phyloP scores from a whole-genome alignment of 2,113 vertebrate genomes.

The Protomyctophum bolini region DNA sequence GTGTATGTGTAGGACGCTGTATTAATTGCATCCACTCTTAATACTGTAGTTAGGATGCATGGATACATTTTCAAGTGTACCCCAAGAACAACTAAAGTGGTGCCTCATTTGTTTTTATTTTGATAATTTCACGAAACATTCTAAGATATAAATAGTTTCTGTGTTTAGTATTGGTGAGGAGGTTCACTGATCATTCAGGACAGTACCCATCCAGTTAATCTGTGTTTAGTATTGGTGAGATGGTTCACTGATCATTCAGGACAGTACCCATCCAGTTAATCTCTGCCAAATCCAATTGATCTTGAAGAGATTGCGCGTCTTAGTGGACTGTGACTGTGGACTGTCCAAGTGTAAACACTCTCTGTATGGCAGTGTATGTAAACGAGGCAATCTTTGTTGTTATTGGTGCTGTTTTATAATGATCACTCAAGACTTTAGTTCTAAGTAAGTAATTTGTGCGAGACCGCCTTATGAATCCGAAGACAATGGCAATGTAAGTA shows the following conservation, averaged over 20 bases:
- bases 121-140: slow-evolving; percentile 6
- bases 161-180: slow-evolving; percentile 12
- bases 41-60: too few relatives aligned
- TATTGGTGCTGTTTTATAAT: slow-evolving; percentile 45
- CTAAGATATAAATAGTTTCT: neutral
- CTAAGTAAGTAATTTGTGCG: slow-evolving; percentile 31
- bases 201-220: slow-evolving; percentile 67
- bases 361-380: slow-evolving; percentile 47
- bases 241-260: slow-evolving; percentile 33
- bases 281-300: slow-evolving; percentile 76
- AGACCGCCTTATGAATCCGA: slow-evolving; percentile 63
- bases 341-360: slow-evolving; percentile 46
- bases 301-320: slow-evolving; percentile 70
- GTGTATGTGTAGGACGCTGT: too few relatives aligned
- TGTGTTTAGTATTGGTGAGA: slow-evolving; percentile 28
- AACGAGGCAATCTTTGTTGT: slow-evolving; percentile 34
- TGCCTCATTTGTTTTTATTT: too few relatives aligned
- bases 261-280: slow-evolving; percentile 65
- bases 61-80: too few relatives aligned
- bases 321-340: slow-evolving; percentile 52
- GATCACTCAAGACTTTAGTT: slow-evolving; percentile 52
- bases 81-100: too few relatives aligned
- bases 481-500: slow-evolving; percentile 74
- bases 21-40: too few relatives aligned
- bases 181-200: slow-evolving; percentile 33